Percentiles rank a stretch among this genome's conserved stretches.
Conservation (phyloP, 1,140 invertebrate genomes). For the Lepidotrigona ventralis region DNA sequence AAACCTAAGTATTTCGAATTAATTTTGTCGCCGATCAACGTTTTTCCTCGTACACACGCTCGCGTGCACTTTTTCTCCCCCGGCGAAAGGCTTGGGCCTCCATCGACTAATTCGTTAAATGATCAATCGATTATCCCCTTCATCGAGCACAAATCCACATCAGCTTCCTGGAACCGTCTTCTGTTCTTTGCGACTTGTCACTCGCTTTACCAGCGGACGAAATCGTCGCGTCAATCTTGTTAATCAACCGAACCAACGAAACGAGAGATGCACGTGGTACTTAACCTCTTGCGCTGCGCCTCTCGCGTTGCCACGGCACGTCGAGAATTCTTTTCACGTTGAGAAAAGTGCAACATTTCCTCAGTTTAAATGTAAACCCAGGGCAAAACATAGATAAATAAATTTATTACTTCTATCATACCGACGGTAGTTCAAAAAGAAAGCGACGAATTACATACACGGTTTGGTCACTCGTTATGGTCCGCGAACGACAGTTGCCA, state of each 20-base stretch:
- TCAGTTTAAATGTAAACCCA: too few relatives aligned
- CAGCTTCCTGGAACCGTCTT: conserved; percentile 40
- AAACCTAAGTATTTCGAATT: neutral
- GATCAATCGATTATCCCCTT: conserved; percentile 63
- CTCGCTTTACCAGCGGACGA: conserved; percentile 11
- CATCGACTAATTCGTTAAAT: conserved; percentile 61
- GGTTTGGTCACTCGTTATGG: too few relatives aligned
- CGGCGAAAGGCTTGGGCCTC: conserved; percentile 26
- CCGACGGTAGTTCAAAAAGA: too few relatives aligned
- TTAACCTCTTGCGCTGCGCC: too few relatives aligned
- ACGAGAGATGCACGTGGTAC: neutral
- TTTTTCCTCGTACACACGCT: neutral
- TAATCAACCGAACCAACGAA: neutral
- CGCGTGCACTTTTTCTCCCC: conserved; percentile 18
- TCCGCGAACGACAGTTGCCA: too few relatives aligned
- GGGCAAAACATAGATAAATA: too few relatives aligned
- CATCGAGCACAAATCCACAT: conserved; percentile 54
- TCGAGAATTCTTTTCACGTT: too few relatives aligned
- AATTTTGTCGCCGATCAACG: neutral
- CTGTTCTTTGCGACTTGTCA: conserved; percentile 28
- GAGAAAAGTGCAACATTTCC: too few relatives aligned
- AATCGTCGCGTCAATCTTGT: neutral
- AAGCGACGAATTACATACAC: too few relatives aligned
- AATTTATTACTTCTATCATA: too few relatives aligned
- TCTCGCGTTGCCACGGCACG: too few relatives aligned